Evolutionary conservation across 1,140 invertebrate genomes (phyloP), one percentile per base, ranked within the genome.

Genomic region (Acyrthosiphon pisum): DNA sequence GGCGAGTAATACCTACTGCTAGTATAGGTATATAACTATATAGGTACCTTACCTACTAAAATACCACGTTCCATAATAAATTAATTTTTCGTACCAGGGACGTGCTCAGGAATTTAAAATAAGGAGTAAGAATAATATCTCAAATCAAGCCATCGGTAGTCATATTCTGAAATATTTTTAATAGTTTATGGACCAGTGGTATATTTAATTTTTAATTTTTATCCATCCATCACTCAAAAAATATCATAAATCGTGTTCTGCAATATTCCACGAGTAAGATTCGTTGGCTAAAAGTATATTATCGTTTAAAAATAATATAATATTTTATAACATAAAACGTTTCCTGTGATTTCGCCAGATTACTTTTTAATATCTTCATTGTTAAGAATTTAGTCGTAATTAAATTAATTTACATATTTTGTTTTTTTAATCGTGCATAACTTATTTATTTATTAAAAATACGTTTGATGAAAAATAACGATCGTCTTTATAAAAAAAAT

Each of bases 1-100:
- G 11, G 6, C 6, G 7, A 76, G 14, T 76, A n/a, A 6, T 76
- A 76, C 14, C 30, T n/a, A 4, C 30, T 18, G n/a, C 26, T 76
- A 18, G 60, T 30, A 56, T 7, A 8, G 26, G 56, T 68, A n/a
- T 20, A 0, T 56, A n/a, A n/a, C n/a, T n/a, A 56, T 2, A 22
- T 30, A 30, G 9, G 26, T 76, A 76, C 30, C 30, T n/a, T 76
- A 76, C 30, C 30, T n/a, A 18, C 14, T 76, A 76, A 68, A 68
- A 68, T 30, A 68, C 60, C 60, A 76, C 60, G 60, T 76, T 35
- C 60, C 60, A n/a, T 76, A 76, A 76, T 76, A 76, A 76, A 76
- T 76, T 76, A 76, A n/a, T 76, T 76, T 76, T 76, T 76, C 60
- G 11, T 76, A 76, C 60, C 60, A 76, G 30, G 30, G 60, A 76